Evolutionary conservation across 2,797 vertebrate species (phyloP), one percentile per base, ranked within the genome.

Genomic region (Euthynnus affinis): DNA sequence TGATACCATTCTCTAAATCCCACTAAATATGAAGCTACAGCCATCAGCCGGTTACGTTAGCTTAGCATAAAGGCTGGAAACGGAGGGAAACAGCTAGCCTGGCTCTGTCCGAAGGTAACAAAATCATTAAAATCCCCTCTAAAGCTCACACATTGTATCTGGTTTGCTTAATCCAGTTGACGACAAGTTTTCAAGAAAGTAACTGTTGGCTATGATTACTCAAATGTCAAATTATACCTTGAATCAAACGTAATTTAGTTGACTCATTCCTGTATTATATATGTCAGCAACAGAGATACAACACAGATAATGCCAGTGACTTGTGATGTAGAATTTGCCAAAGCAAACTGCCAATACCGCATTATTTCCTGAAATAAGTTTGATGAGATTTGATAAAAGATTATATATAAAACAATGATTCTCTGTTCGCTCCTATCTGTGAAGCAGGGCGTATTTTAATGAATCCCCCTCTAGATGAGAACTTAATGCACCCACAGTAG

Each of bases 361-460:
- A 20, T 46, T 23, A 12, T 29, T 65, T 42, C 60, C 23, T 58
- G 8, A 53, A 18, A 53, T 65, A 34, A 2, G 12, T 27, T 14
- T 58, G 5, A 83, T 67, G 25, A 32, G 29, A 32, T 6, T 32
- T 6, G 20, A 34, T 52, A n/a, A 58, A 42, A 53, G 44, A 34
- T 48, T 42, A 42, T 13, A 27, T 44, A 64, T 37, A 48, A 20
- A 57, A 3, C 46, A 13, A 42, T 42, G 40, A 42, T 71, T 46
- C 37, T 73, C 9, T 22, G 3, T 60, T 49, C 44, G 6, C 42
- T n/a, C 4, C 5, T 20, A 25, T 71, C 27, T 60, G 10, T 73
- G 44, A 56, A 76, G 62, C 67, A 67, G 57, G 60, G 65, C 80
- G 62, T 49, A 79, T 67, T 84, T 66, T 76, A 87, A 80, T 80